Evolutionary conservation across 2,113 vertebrate genomes (phyloP), one percentile per base, ranked within the genome.

Genomic region (Larimichthys crocea): DNA sequence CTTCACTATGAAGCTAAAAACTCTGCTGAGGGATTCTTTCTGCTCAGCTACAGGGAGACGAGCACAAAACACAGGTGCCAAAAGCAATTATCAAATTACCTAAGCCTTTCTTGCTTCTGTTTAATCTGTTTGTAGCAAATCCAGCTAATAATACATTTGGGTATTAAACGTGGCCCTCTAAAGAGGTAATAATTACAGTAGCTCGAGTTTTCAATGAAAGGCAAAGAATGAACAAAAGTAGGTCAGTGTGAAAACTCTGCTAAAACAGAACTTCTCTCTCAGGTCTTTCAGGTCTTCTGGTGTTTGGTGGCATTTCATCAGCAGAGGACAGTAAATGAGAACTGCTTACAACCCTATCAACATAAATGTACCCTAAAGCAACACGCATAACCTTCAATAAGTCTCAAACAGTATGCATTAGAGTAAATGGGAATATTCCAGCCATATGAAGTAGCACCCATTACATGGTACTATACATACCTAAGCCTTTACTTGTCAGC

Each of bases 31-130:
- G 85, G 88, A 91, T 88, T 80, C 82, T 89, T 80, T 86, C 75
- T 75, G 82, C 86, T 82, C 83, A 9, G 61, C 86, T 89, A 70
- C 84, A 81, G 90, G 76, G 83, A 86, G 86, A 87, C 55, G 35
- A 76, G 85, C 80, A 88, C 86, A 84, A 91, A 92, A 91, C 84
- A 76, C 87, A 92, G 90, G 85, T 86, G 89, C 86, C 78, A 55
- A 74, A 90, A 89, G 90, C 91, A 94, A 93, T 93, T 94, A 93
- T 93, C 89, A 93, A 93, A 94, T 93, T 82, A 88, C 84, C 88
- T 89, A 79, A 89, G 87, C 90, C 79, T 88, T 89, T 87, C 81
- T 85, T 82, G 66, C 76, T 82, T 77, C 83, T 76, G 67, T 91
- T 92, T 92, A 91, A 93, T 93, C 89, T 92, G 89, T 93, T 93